Base-by-base conservation (phyloP, 2,113 vertebrate genomes). In the Xenopus borealis region DNA sequence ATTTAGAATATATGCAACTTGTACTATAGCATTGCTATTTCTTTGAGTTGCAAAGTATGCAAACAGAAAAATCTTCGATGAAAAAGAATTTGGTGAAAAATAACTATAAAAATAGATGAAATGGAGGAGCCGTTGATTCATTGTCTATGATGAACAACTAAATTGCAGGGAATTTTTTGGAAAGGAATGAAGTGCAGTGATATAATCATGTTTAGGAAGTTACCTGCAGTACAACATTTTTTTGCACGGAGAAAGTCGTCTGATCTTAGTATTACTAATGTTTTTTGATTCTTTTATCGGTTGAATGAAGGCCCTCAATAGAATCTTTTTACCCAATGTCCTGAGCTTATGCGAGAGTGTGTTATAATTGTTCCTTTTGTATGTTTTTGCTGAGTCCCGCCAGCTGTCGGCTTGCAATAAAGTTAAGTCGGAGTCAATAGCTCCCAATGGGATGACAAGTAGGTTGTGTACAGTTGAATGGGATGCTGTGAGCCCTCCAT, bases 371-470 rank as follows among this genome's bases (percentile, higher is more conserved):
- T 69, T 81, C 80, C 79, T 83, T 88, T 85, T 79, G 80, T 84
- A 80, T 7, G 0, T 79, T 86, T 69, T 82, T 55, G 79, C 80
- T 84, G 71, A 0, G 83, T 83, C 82, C 85, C 82, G 85, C 88
- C 89, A 90, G 88, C 89, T 93, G 90, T 86, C 87, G 86, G 85
- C 82, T 85, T 0, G 61, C 86, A 88, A 84, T 86, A 84, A 82
- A 84, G 86, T 92, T 92, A 92, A 0, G 47, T 90, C 71, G 79
- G 90, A 94, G 89, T 92, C 89, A 89, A 80, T 92, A 88, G 59
- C 79, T 89, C 85, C 83, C 84, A 88, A 91, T 91, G 88, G 88
- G 84, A 86, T 79, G 84, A 88, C 90, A 88, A 89, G 88, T 79
- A 82, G 80, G 80, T 84, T 87, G 83, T 81, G 78, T 85, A 85